phyloP scores from a whole-genome alignment of 2,113 vertebrate species.

The Cephalopholis sonnerati region DNA sequence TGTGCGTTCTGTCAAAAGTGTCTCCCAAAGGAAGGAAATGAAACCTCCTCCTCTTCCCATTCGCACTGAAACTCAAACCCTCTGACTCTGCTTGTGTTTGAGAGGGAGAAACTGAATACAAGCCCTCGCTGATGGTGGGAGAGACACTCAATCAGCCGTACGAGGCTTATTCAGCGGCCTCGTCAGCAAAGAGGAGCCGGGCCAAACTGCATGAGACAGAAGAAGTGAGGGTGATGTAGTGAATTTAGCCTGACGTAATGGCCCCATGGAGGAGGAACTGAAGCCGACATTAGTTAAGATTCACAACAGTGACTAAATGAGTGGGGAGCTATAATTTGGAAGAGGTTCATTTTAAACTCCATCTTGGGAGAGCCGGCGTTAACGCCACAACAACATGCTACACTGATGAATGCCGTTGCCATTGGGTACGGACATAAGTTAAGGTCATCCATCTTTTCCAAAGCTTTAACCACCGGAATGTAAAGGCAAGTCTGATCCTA shows the following conservation, averaged over 20 bases:
- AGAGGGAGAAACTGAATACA: constrained; percentile 25
- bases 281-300: constrained; percentile 7
- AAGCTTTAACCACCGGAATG: constrained; percentile 51
- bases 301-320: neutral
- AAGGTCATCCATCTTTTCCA: constrained; percentile 20
- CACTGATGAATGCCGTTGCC: constrained; percentile 64
- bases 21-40: constrained; percentile 55
- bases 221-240: neutral
- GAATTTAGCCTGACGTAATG: constrained; percentile 2
- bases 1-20: constrained; percentile 49
- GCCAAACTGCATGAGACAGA: constrained; percentile 14
- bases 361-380: constrained; percentile 21
- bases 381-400: constrained; percentile 58
- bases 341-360: constrained; percentile 31
- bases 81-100: constrained; percentile 32
- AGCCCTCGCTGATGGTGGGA: constrained; percentile 23
- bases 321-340: constrained; percentile 1
- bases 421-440: constrained; percentile 47
- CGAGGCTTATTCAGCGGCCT: constrained; percentile 32
- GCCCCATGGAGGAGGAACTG: neutral
- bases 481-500: constrained; percentile 40
- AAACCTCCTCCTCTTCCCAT: constrained; percentile 43
- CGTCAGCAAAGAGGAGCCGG: constrained; percentile 38
- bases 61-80: constrained; percentile 40
- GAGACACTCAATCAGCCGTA: constrained; percentile 50